Conservation (phyloP, 2,113 vertebrate genomes). For the Salminus brasiliensis region DNA sequence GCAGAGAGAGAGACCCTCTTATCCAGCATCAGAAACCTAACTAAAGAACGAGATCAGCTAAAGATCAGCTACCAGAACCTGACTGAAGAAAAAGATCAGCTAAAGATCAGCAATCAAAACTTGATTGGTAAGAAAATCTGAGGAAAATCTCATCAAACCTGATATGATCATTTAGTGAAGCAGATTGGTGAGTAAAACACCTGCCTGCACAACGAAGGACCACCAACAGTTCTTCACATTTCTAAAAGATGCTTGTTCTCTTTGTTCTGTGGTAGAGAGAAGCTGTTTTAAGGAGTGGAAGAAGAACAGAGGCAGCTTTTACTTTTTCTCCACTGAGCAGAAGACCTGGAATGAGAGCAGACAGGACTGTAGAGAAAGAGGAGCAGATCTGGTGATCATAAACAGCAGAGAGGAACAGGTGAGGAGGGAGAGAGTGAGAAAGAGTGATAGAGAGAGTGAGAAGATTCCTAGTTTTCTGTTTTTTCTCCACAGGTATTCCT, state of each 20-base stretch:
- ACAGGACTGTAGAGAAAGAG: neutral
- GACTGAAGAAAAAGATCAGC: neutral
- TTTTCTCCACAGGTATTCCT: neutral
- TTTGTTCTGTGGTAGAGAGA: neutral
- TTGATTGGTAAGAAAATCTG: too few species aligned
- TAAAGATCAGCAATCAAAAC: too few species aligned
- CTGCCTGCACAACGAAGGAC: too few species aligned
- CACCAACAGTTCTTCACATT: neutral
- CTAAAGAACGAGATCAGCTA: neutral
- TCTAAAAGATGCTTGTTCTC: neutral
- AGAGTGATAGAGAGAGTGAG: neutral
- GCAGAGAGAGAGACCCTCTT: neutral
- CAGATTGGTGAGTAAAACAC: neutral
- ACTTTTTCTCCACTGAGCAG: neutral
- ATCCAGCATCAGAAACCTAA: neutral
- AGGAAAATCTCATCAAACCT: neutral
- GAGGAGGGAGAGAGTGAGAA: neutral
- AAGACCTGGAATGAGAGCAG: neutral
- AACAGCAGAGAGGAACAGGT: neutral
- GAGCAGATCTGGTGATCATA: too few species aligned
- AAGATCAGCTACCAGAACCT: neutral
- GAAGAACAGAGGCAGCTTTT: neutral
- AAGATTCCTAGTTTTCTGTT: neutral
- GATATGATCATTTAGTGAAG: neutral
- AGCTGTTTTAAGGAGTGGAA: neutral